Percentiles rank a stretch among this genome's conserved stretches.
Conservation (phyloP, 2,113 vertebrate species). For the Coregonus clupeaformis region DNA sequence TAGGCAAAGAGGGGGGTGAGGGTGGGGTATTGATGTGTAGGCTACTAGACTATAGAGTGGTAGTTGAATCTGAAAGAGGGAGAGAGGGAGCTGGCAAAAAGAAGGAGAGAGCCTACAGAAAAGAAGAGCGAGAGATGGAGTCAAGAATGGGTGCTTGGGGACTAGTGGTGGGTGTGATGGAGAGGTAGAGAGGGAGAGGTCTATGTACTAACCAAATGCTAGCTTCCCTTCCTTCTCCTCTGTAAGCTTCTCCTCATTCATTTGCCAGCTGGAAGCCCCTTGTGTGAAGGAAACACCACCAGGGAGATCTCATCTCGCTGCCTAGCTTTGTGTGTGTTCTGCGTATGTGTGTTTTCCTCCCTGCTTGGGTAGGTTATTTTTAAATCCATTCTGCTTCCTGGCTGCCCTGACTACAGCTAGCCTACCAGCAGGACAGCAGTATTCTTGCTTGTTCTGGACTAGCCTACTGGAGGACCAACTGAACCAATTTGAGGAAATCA, state of each 20-base stretch:
- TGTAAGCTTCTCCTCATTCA: conserved; percentile 63
- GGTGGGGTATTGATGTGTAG: conserved; percentile 5
- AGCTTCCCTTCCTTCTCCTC: conserved; percentile 47
- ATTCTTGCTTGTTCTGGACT: conserved; percentile 59
- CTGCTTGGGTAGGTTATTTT: conserved; percentile 73
- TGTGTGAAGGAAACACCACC: conserved; percentile 76
- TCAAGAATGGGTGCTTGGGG: background rate
- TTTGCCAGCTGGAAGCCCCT: conserved; percentile 64
- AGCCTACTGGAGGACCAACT: too few species aligned
- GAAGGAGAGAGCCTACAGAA: conserved; percentile 11
- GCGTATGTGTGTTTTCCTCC: conserved; percentile 59
- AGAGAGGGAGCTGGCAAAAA: conserved; percentile 18
- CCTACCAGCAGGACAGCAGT: conserved; percentile 46
- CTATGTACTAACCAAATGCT: conserved; percentile 58
- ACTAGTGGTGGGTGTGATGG: background rate
- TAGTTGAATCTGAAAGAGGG: conserved; percentile 36
- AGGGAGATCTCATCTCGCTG: conserved; percentile 74
- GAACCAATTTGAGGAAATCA: conserved; percentile 31
- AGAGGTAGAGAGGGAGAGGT: conserved; percentile 29
- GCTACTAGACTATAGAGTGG: conserved; percentile 20
- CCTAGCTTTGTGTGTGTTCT: conserved; percentile 38
- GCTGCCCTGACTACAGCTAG: conserved; percentile 60
- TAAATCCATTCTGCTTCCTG: conserved; percentile 70
- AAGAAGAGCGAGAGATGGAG: background rate
- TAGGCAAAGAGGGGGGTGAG: conserved; percentile 3